Evolutionary conservation across 2,113 vertebrate genomes (phyloP), one percentile per base, ranked within the genome.

Genomic region (Epinephelus lanceolatus): DNA sequence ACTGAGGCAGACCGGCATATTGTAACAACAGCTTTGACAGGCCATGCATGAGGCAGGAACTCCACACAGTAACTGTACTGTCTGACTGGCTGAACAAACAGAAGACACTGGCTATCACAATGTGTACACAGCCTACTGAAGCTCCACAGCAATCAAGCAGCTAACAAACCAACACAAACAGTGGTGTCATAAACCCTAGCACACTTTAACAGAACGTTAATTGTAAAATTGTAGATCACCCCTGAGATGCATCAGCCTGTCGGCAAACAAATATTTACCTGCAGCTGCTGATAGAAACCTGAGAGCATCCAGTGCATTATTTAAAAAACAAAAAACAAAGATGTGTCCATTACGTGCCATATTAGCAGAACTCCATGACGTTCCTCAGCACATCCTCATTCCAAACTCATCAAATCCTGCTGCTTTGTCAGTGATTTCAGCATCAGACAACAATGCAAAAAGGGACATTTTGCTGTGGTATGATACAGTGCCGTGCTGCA

Each of bases 21-120:
- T 33, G 15, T 71, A 37, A 49, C 71, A 68, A 59, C 70, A 83
- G 70, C 62, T 51, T 47, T 65, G 52, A 52, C 85, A 65, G 69
- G 33, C 23, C 70, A 69, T 12, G 15, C 68, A 73, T 11, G 6
- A 42, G 33, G 62, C 51, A 14, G 23, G 56, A 51, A 51, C 40
- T 63, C 23, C 21, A 6, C 37, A 52, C 53, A 69, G 25, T 30
- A 49, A 30, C 68, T 27, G 27, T 14, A 53, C 47, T 2, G 40
- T 55, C 42, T 62, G 66, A 61, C 40, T 5, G 53, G 33, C 53
- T 13, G 42, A 53, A 40, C 63, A 15, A 69, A 37, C n/a, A 10
- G 18, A 15, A n/a, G 19, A 56, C 65, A 19, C 51, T 9, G 52
- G 1, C 53, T 19, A 18, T 61, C 1, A 1, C 45, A 23, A 18